Percentiles rank a stretch among this genome's conserved stretches.
These are phyloP conservation scores for Brachirus orientalis DNA, from an alignment of 2,113 vertebrate species.

Conservation along the genomic window DNA sequence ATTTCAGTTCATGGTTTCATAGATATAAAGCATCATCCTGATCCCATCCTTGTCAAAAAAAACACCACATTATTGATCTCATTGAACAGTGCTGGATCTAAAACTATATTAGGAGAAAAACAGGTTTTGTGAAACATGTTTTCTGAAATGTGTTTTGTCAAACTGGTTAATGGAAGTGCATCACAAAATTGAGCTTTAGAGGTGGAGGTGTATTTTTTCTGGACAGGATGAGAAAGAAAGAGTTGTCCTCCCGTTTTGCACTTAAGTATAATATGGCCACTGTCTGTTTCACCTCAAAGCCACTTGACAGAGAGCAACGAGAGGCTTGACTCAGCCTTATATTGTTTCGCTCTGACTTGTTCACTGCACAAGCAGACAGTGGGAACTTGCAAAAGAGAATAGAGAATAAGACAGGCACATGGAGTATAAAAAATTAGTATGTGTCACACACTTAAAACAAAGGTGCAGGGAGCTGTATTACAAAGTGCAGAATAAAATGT, in stretches of 20 bases:
- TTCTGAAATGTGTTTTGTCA: no score
- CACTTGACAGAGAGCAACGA: slow-evolving; percentile 38
- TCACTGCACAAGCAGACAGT: slow-evolving; percentile 17
- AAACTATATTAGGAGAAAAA: slow-evolving; percentile 13
- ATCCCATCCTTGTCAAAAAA: slow-evolving; percentile 16
- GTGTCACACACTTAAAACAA: neutral
- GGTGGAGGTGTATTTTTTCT: slow-evolving; percentile 2
- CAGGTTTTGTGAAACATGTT: neutral
- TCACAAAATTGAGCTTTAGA: neutral
- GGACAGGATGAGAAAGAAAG: slow-evolving; percentile 30
- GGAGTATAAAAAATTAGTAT: slow-evolving; percentile 2
- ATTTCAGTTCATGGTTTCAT: slow-evolving; percentile 56
- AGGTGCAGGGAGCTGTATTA: neutral
- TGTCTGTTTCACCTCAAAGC: slow-evolving; percentile 51
- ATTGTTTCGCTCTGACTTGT: slow-evolving; percentile 24
- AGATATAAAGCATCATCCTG: slow-evolving; percentile 49
- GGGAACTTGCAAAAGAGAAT: slow-evolving; percentile 14
- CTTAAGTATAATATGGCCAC: slow-evolving; percentile 49
- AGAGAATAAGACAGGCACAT: neutral
- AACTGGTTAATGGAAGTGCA: no score
- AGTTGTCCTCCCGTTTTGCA: slow-evolving; percentile 28
- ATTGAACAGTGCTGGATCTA: neutral
- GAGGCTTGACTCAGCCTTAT: slow-evolving; percentile 24
- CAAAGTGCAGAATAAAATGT: slow-evolving; percentile 18
- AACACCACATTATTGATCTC: slow-evolving; percentile 14